Percentiles rank a stretch among this genome's conserved stretches.
phyloP scores from a whole-genome alignment of 2,888 invertebrate genomes.

The Tortricodes alternella region DNA sequence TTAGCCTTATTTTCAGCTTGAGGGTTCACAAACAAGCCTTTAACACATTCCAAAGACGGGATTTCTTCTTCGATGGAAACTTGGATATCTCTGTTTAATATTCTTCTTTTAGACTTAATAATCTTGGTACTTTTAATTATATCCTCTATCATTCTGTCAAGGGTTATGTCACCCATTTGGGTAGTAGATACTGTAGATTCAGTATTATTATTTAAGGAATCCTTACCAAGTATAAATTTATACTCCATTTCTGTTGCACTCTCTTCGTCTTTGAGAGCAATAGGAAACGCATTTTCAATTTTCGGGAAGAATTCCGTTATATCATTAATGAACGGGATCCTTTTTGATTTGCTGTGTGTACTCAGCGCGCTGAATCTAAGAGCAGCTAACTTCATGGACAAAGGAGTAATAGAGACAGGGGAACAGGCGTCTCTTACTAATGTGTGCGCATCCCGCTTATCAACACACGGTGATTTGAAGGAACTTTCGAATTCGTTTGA shows the following conservation, averaged over 20 bases:
- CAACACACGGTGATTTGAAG: slow-evolving; percentile 71
- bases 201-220: slow-evolving; percentile 59
- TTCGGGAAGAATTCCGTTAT: slow-evolving; percentile 79
- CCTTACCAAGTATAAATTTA: slow-evolving; percentile 70
- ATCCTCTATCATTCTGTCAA: slow-evolving; percentile 84
- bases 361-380: slow-evolving; percentile 81
- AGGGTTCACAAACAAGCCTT: slow-evolving; percentile 71
- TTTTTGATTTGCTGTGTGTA: slow-evolving; percentile 64
- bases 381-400: slow-evolving; percentile 83
- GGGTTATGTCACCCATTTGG: slow-evolving; percentile 77
- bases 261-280: slow-evolving; percentile 73
- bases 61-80: slow-evolving; percentile 51
- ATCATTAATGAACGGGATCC: slow-evolving; percentile 59
- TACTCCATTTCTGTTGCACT: slow-evolving; percentile 77
- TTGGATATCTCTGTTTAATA: slow-evolving; percentile 52
- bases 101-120: slow-evolving; percentile 67
- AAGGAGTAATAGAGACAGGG: slow-evolving; percentile 81
- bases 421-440: slow-evolving; percentile 74
- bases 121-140: slow-evolving; percentile 83
- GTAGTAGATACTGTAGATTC: slow-evolving; percentile 77
- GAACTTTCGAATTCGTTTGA: slow-evolving; percentile 75
- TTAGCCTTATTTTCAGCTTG: slow-evolving; percentile 69
- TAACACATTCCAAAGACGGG: slow-evolving; percentile 56
- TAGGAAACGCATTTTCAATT: slow-evolving; percentile 68
- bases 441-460: slow-evolving; percentile 69